Evolutionary conservation across 2,888 invertebrate genomes (phyloP), one percentile per base, ranked within the genome.

Genomic region (Melinopterus prodromus): DNA sequence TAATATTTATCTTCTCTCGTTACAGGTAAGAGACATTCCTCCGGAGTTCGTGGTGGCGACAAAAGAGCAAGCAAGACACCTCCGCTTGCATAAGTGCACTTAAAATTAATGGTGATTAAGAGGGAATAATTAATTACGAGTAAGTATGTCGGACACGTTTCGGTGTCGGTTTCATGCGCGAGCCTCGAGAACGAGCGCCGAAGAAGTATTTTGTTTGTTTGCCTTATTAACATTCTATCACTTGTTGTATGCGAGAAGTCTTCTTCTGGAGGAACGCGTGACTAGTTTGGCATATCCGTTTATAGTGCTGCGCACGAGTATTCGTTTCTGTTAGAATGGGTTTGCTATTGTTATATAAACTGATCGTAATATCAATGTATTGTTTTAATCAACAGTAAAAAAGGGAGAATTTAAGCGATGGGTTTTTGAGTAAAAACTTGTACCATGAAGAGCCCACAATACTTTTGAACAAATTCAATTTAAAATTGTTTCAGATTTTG

Each of bases 171-270:
- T 80, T 80, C 80, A 78, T 80, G 70, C 78, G 69, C 78, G 70
- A 74, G 36, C 16, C 76, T 12, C 53, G 12, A 7, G 35, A 72
- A 2, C 53, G 76, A 76, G 70, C 15, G n/a, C n/a, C n/a, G 71
- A 75, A 80, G 78, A 80, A 78, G 74, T 76, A 77, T 76, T 78
- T 76, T 75, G 77, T 78, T 75, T 80, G 80, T 78, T 80, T 78
- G 70, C 74, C 74, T 80, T 80, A 77, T 80, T 80, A 80, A 78
- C 77, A 80, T 80, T 80, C 80, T 80, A 78, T 80, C 77, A 78
- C 80, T 76, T 77, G 38, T 53, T 9, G 53, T 53, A 26, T 3
- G 26, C 53, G 53, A 9, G 53, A 9, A 7, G 53, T 2, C 53
- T 53, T 53, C 53, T 53, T 53, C 53, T 12, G 5, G 7, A 53